Base-by-base conservation (phyloP, 2,113 vertebrate genomes). In the Misgurnus anguillicaudatus region DNA sequence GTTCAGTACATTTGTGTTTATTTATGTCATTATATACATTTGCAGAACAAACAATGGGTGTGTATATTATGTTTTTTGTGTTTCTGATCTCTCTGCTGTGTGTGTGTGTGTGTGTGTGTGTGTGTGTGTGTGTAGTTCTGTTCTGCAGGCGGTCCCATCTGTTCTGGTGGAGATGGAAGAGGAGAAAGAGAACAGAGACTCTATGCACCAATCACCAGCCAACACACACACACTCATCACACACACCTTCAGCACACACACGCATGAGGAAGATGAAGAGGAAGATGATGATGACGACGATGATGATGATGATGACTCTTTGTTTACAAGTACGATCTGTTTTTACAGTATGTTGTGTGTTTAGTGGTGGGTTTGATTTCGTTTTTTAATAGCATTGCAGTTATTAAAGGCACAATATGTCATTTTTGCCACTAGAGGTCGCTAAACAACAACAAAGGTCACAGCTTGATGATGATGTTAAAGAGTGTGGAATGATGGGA, bases 81-180 rank as follows among this genome's bases (percentile, higher is more conserved):
- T 31, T 31, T 31, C 24, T 31, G 24, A 31, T 31, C 24, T 31
- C 24, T 31, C 24, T 9, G 62, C 9, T 14, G 10, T 67, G 39
- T 81, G 41, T 58, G 3, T 9, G 45, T 73, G 24, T 77, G 60
- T 19, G 10, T 67, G 39, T 81, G 41, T 58, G 3, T 14, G 10
- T 67, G 39, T 81, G 41, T 58, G 3, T 9, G 45, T 73, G 24
- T 77, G 60, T 19, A 98, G 96, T 90, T 96, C 96, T 86, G 93
- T 94, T 90, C 93, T 98, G 90, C 96, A 98, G 79, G 76, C 87
- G 36, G 94, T 95, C 92, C 96, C 97, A 88, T 92, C 95, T 42
- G 92, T 97, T 90, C 95, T 96, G 94, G 94, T 96, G 71, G 95
- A 97, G 87, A 97, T 95, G 10, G 94, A 96, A 81, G 94, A 98